These are phyloP conservation scores for Lithodes maja DNA, from an alignment of 2,888 invertebrate genomes.

Conservation along the genomic window DNA sequence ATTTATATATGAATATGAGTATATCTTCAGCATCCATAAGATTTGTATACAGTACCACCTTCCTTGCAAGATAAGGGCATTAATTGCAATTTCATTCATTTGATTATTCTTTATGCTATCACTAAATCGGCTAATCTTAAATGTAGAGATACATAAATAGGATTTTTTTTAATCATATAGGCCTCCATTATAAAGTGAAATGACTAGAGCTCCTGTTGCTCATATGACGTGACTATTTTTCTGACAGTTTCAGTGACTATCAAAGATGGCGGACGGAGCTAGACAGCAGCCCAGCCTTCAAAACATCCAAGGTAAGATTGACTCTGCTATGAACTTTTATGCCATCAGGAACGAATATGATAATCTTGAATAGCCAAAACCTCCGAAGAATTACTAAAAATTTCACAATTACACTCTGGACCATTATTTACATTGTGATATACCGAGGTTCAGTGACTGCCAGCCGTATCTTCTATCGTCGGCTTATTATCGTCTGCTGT, in stretches of 20 bases:
- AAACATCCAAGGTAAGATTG: conserved; percentile 44
- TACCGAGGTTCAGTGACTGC: conserved; percentile 25
- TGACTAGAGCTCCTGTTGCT: not conserved
- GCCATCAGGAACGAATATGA: not conserved
- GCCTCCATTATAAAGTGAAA: not conserved
- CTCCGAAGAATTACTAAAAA: not conserved
- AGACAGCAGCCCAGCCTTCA: conserved; percentile 45
- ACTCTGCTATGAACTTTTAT: not conserved
- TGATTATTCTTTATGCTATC: no score
- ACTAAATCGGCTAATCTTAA: no score
- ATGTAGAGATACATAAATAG: no score
- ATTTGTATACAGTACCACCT: no score
- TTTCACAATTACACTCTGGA: not conserved
- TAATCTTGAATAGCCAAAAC: not conserved
- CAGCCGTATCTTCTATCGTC: conserved; percentile 7
- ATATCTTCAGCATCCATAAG: no score
- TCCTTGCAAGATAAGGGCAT: no score
- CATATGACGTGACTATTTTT: conserved; percentile 38
- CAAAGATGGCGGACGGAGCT: conserved; percentile 52
- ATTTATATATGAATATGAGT: no score
- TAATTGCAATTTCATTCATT: no score
- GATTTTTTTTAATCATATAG: no score
- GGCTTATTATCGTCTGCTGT: conserved; percentile 40
- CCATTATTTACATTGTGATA: not conserved
- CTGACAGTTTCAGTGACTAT: conserved; percentile 25